phyloP scores from a whole-genome alignment of 2,888 invertebrate genomes.

The Nasonia oneida region DNA sequence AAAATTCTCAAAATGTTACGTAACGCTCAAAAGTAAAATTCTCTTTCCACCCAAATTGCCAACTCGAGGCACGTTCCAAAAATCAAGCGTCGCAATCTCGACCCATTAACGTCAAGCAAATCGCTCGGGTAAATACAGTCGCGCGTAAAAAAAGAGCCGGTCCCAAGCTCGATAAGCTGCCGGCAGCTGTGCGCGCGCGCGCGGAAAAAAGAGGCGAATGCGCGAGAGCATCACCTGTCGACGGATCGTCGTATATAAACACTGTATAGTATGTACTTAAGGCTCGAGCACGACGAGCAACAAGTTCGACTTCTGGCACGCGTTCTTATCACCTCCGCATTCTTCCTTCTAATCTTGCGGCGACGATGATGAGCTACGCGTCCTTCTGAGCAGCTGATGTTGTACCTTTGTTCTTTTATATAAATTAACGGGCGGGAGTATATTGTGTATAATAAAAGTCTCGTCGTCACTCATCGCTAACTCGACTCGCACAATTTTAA shows the following conservation, averaged over 20 bases:
- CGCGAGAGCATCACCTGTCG: background rate
- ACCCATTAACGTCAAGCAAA: background rate
- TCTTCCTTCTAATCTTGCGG: background rate
- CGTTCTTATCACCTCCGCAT: constrained; percentile 16
- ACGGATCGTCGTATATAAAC: background rate
- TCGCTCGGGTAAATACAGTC: background rate
- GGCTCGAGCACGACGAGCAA: background rate
- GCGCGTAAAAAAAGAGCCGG: background rate
- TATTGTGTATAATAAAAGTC: background rate
- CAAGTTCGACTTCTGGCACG: constrained; percentile 45
- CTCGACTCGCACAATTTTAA: background rate
- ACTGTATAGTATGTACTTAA: background rate
- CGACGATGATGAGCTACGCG: background rate
- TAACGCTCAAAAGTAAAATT: no score
- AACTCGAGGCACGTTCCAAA: no score
- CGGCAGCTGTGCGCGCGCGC: background rate
- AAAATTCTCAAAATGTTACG: no score
- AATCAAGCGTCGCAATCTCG: background rate
- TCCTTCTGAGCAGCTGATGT: background rate
- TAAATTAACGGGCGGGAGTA: no score
- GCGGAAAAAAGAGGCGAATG: background rate
- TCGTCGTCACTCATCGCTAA: constrained; percentile 7
- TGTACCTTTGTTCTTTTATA: background rate
- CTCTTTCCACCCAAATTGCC: no score
- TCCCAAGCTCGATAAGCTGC: background rate